A percentile compares a stretch with the other conserved stretches of the same genome.
Evolutionary conservation across 2,888 invertebrate species (phyloP).

Genomic region (Serrognathus titanus): DNA sequence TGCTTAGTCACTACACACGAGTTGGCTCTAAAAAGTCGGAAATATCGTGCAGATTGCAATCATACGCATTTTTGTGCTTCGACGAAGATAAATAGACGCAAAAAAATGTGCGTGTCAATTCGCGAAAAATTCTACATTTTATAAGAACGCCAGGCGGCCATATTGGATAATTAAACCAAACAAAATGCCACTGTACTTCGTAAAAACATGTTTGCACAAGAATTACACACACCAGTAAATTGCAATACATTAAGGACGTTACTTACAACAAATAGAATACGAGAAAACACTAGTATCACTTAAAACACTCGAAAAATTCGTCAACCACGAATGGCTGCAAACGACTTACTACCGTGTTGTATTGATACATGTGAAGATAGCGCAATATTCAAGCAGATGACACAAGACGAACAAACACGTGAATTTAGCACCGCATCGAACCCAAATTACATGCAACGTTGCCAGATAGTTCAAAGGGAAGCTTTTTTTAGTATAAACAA

Average conservation of each 20-base stretch:
- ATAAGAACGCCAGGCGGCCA: conserved; percentile 31
- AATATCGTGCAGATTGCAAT: background rate
- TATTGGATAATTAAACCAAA: conserved; percentile 27
- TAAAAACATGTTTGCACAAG: conserved; percentile 2
- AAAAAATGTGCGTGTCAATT: conserved; percentile 4
- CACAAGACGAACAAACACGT: no score
- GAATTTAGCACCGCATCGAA: no score
- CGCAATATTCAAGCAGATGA: no score
- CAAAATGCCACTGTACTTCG: conserved; percentile 18
- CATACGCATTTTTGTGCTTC: no score
- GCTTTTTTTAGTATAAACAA: no score
- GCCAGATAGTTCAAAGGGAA: no score
- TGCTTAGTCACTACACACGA: conserved; percentile 17
- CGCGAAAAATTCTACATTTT: conserved; percentile 17
- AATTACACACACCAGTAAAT: background rate
- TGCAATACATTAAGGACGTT: conserved; percentile 8
- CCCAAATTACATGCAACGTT: no score
- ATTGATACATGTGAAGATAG: no score
- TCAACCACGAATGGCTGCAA: conserved; percentile 18
- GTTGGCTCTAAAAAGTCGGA: background rate
- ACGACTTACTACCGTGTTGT: conserved; percentile 2
- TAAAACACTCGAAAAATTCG: conserved; percentile 12
- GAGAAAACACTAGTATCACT: conserved; percentile 14
- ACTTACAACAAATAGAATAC: conserved; percentile 13
- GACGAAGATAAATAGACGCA: background rate